phyloP scores from a whole-genome alignment of 2,888 invertebrate species.

The Notocelia uddmanniana region DNA sequence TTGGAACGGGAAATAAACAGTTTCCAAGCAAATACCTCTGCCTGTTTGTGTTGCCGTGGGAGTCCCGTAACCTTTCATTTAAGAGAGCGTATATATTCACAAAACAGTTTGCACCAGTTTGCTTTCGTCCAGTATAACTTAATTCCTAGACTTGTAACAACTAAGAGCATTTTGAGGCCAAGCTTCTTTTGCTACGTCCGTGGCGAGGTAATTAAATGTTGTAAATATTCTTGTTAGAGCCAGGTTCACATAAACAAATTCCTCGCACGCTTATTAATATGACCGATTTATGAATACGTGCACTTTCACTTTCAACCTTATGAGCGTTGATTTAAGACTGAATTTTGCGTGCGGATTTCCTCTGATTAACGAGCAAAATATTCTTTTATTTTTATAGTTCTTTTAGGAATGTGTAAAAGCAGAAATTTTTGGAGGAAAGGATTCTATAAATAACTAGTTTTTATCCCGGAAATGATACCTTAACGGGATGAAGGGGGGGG shows the following conservation, averaged over 20 bases:
- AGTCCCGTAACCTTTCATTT: conserved; percentile 43
- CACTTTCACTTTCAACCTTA: neutral
- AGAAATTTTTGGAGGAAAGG: no score
- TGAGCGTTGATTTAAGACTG: neutral
- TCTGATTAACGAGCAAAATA: neutral
- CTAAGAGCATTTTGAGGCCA: neutral
- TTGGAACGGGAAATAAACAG: conserved; percentile 34
- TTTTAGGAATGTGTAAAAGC: no score
- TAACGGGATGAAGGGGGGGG: no score
- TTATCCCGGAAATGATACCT: no score
- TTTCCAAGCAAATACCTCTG: conserved; percentile 37
- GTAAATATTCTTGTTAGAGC: neutral
- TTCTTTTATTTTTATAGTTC: neutral
- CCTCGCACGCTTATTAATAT: neutral
- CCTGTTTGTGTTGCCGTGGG: conserved; percentile 42
- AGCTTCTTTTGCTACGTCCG: neutral
- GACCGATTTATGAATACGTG: neutral
- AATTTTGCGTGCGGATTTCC: neutral
- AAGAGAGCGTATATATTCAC: conserved; percentile 9
- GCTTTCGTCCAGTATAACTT: neutral
- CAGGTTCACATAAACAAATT: conserved; percentile 35
- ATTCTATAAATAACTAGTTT: no score
- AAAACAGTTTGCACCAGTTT: neutral
- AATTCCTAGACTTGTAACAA: neutral
- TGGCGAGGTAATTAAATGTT: neutral